These are phyloP conservation scores for Diglossa brunneiventris DNA, from an alignment of 2,113 vertebrate genomes.

Conservation along the genomic window DNA sequence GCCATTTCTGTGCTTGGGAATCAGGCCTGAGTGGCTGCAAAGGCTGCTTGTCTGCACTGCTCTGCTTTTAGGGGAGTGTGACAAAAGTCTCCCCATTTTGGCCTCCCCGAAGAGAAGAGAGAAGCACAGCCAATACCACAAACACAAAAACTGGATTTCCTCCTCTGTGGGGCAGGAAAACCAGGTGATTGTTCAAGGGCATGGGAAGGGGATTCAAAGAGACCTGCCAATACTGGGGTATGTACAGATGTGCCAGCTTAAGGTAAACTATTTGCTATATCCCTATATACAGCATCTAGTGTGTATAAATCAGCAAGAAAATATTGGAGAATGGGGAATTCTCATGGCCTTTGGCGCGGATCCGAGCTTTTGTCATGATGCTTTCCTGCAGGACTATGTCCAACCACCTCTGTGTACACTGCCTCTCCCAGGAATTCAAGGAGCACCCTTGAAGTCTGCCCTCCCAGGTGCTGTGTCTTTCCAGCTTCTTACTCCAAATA, in stretches of 20 bases:
- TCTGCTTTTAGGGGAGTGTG: not conserved
- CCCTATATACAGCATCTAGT: not conserved
- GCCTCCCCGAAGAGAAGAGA: not conserved
- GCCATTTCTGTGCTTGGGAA: not conserved
- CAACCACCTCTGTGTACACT: not conserved
- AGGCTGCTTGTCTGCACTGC: not conserved
- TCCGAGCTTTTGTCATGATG: not conserved
- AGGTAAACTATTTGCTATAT: not conserved
- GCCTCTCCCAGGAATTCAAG: not conserved
- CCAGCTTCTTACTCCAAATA: not conserved
- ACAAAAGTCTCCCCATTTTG: fast-evolving
- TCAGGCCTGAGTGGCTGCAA: not conserved
- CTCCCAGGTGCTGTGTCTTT: not conserved
- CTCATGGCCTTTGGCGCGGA: not conserved
- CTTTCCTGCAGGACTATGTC: not conserved
- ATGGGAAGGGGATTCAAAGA: not conserved
- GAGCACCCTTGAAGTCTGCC: fast-evolving
- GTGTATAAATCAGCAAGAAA: not conserved
- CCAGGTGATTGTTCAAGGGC: not conserved
- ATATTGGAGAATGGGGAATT: not conserved
- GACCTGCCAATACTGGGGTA: not conserved
- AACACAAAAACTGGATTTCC: not conserved
- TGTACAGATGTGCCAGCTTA: not conserved
- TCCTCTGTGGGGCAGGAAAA: not conserved
- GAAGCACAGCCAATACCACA: not conserved